Conservation (phyloP, 2,113 vertebrate species). For the Peromyscus polionotus region DNA sequence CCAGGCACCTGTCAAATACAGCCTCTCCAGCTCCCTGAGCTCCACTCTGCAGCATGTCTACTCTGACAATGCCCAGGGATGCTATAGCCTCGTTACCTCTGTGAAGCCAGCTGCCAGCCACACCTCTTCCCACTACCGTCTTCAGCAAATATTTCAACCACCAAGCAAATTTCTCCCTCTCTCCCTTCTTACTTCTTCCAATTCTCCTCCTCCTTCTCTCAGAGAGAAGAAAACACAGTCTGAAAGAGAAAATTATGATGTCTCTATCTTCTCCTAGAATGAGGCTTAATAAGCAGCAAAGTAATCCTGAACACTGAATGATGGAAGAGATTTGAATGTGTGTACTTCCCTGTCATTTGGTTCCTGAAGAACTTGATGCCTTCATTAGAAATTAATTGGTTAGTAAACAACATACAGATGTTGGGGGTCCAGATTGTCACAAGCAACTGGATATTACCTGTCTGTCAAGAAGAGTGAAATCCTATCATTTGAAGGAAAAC, state of each 20-base stretch:
- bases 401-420: neutral
- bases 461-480: neutral
- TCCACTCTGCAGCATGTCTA: neutral
- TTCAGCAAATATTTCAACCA: slow-evolving; percentile 60
- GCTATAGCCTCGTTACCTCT: neutral
- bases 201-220: neutral
- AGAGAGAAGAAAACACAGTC: neutral
- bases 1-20: slow-evolving; percentile 59
- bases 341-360: neutral
- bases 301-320: neutral
- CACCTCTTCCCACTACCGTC: neutral
- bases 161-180: neutral
- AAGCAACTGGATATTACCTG: neutral
- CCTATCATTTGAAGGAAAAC: neutral
- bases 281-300: neutral
- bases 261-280: neutral
- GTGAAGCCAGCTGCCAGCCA: neutral
- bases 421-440: neutral
- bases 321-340: neutral
- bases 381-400: neutral
- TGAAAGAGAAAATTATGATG: neutral
- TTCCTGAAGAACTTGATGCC: slow-evolving; percentile 17
- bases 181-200: neutral
- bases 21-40: neutral
- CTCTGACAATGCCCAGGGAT: neutral